phyloP scores from a whole-genome alignment of 2,113 vertebrate species.

The Tricholaema leucomelas region DNA sequence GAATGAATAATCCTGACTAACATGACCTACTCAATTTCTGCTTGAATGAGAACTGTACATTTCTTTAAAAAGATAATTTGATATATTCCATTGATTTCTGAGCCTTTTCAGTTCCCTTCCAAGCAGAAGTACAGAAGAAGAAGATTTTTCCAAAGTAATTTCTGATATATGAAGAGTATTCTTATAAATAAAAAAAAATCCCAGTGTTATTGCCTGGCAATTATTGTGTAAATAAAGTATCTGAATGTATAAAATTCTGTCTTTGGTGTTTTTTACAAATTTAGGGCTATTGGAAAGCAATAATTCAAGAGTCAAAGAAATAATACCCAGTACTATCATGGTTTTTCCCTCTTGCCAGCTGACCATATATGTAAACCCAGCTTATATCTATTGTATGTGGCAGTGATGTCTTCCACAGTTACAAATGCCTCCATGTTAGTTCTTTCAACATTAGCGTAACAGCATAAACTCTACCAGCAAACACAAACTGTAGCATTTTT shows the following conservation, averaged over 20 bases:
- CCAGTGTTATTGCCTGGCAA: neutral
- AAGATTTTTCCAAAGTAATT: neutral
- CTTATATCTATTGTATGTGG: neutral
- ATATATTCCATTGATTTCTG: neutral
- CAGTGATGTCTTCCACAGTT: conserved; percentile 16
- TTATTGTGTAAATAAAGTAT: neutral
- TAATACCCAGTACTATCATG: neutral
- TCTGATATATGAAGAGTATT: neutral
- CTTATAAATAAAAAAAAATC: neutral
- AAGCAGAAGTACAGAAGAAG: neutral
- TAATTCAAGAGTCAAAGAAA: neutral
- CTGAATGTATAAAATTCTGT: neutral
- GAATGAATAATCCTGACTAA: neutral
- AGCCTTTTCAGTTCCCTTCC: neutral
- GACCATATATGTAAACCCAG: neutral
- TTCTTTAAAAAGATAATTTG: neutral
- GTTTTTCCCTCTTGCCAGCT: neutral
- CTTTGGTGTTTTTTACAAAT: neutral
- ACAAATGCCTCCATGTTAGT: neutral
- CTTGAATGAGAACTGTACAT: neutral
- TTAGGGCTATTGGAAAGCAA: neutral
- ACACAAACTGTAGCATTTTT: neutral
- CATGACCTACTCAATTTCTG: neutral
- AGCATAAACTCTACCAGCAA: neutral
- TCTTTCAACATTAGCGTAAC: neutral